Conservation (phyloP, 30 jellyfish, hydroid and myxozoan genomes). For the Catostylus mosaicus region DNA sequence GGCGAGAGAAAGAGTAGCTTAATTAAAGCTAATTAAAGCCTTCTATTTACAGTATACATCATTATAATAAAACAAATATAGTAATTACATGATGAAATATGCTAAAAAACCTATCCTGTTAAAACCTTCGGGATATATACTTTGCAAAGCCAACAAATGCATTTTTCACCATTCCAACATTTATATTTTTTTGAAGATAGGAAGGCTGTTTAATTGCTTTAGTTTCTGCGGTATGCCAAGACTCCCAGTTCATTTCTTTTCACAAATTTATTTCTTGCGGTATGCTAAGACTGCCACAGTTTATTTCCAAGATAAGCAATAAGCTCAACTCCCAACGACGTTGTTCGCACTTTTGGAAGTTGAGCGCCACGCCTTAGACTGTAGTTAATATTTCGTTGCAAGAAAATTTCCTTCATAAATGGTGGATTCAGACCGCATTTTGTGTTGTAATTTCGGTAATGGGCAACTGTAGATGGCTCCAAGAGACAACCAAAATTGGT, state of each 20-base stretch:
- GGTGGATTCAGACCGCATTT: no score
- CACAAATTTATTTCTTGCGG: slow-evolving; percentile 23
- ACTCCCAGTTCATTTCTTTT: neutral
- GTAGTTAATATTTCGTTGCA: slow-evolving; percentile 7
- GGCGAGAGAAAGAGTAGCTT: no score
- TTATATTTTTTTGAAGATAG: no score
- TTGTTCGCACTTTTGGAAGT: slow-evolving; percentile 17
- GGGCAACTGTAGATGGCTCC: neutral
- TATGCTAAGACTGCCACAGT: slow-evolving; percentile 36
- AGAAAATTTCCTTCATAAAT: slow-evolving; percentile 11
- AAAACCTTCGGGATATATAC: neutral
- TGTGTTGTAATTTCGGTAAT: neutral
- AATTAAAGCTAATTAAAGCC: no score
- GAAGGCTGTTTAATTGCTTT: no score
- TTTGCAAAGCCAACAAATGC: neutral
- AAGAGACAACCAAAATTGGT: neutral
- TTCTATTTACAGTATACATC: no score
- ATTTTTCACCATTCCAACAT: no score
- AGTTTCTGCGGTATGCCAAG: neutral
- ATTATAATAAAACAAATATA: no score
- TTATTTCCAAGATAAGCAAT: slow-evolving; percentile 20
- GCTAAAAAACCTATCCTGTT: no score
- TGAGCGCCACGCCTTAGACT: slow-evolving; percentile 2
- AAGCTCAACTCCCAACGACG: slow-evolving; percentile 26
- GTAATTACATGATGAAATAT: no score